Evolutionary conservation across 92 coral and sea anemone species (phyloP).

Genomic region (Siderastrea siderea): DNA sequence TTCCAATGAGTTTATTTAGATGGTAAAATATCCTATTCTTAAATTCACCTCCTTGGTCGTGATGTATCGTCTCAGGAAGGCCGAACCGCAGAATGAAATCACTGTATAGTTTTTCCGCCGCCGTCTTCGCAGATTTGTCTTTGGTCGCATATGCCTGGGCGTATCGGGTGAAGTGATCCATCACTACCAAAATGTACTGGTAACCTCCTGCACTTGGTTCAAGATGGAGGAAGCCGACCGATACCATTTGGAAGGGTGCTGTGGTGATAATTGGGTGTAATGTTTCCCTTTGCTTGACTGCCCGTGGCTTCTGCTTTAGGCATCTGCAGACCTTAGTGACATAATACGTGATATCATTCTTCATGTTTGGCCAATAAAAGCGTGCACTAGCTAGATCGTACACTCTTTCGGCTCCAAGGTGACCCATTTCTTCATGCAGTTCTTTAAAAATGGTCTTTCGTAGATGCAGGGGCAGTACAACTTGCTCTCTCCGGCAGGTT

Average conservation of each 20-base stretch:
- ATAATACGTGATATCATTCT: too few species aligned
- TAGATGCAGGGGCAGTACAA: too few species aligned
- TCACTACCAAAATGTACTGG: neutral
- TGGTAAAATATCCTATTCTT: neutral
- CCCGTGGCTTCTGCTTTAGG: too few species aligned
- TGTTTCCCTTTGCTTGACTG: too few species aligned
- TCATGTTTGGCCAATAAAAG: too few species aligned
- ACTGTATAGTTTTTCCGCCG: neutral
- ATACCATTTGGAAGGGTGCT: slow-evolving; percentile 12
- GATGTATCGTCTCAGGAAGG: neutral
- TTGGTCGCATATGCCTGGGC: slow-evolving; percentile 15
- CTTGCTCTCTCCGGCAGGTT: too few species aligned
- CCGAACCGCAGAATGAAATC: slow-evolving; percentile 17
- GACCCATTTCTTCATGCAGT: too few species aligned
- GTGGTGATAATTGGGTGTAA: neutral
- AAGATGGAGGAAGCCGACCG: neutral
- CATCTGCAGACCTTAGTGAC: too few species aligned
- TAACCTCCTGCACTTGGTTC: slow-evolving; percentile 7
- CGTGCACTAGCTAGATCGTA: too few species aligned
- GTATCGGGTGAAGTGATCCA: slow-evolving; percentile 9
- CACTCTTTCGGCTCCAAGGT: too few species aligned
- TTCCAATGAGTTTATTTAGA: neutral
- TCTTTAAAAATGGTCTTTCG: too few species aligned
- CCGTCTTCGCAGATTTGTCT: slow-evolving; percentile 1
- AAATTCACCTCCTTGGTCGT: slow-evolving; percentile 12